phyloP scores from a whole-genome alignment of 2,797 vertebrate genomes.

The Forpus xanthops region DNA sequence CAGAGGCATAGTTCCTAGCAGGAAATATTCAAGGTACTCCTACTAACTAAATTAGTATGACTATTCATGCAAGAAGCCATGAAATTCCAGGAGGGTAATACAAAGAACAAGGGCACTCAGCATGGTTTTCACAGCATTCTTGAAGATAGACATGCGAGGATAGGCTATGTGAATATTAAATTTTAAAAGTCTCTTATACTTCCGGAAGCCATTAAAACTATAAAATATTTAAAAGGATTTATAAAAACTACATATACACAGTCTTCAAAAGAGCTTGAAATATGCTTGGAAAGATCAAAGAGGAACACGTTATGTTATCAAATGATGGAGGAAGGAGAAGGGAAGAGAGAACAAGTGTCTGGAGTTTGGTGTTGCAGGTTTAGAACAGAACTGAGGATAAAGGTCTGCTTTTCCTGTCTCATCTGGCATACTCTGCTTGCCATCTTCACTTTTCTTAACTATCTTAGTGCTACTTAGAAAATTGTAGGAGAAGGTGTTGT shows the following conservation, averaged over 20 bases:
- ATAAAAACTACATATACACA: slow-evolving; percentile 1
- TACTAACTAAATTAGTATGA: background rate
- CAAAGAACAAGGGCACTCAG: background rate
- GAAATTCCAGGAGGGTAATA: background rate
- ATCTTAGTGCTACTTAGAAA: slow-evolving; percentile 26
- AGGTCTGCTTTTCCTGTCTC: slow-evolving; percentile 15
- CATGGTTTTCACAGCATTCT: background rate
- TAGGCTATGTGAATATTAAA: background rate
- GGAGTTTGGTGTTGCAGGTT: background rate
- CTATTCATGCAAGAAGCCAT: background rate
- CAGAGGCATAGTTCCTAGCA: background rate
- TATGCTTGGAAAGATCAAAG: slow-evolving; percentile 37
- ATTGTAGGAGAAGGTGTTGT: slow-evolving; percentile 29
- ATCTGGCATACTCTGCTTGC: background rate
- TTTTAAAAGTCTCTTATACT: slow-evolving; percentile 43
- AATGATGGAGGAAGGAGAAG: background rate
- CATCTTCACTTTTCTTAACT: slow-evolving; percentile 13
- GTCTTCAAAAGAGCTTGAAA: slow-evolving; percentile 39
- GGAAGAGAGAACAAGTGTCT: background rate
- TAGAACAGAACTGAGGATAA: slow-evolving; percentile 13
- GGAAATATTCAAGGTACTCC: background rate
- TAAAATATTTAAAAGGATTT: slow-evolving; percentile 22
- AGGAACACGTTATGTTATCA: background rate
- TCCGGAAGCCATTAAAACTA: slow-evolving; percentile 39
- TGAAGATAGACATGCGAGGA: background rate